Conservation (phyloP, 2,113 vertebrate genomes). For the Thinocorus orbignyianus region DNA sequence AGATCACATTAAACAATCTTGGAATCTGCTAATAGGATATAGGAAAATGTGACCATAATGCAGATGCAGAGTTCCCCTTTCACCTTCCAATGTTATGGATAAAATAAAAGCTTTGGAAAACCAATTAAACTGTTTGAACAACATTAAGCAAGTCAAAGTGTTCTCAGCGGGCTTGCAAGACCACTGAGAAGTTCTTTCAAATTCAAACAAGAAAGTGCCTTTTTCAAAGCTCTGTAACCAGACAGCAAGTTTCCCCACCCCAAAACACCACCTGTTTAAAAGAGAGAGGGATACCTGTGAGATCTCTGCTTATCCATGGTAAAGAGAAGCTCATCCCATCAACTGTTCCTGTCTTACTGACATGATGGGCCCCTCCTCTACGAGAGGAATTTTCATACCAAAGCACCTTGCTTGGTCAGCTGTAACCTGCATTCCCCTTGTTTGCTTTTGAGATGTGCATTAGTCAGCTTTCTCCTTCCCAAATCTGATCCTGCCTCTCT, state of each 20-base stretch:
- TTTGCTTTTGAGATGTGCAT: slow-evolving; percentile 35
- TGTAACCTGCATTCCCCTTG: slow-evolving; percentile 2
- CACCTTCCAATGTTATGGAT: slow-evolving; percentile 58
- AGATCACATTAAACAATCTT: slow-evolving; percentile 77
- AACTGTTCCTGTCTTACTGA: not conserved
- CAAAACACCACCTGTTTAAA: slow-evolving; percentile 20
- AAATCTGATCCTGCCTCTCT: slow-evolving; percentile 47
- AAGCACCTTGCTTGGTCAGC: slow-evolving; percentile 17
- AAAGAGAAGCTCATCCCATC: slow-evolving; percentile 12
- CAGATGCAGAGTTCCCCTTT: slow-evolving; percentile 69
- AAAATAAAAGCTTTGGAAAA: slow-evolving; percentile 63
- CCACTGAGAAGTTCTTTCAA: not conserved
- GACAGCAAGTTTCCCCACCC: not conserved
- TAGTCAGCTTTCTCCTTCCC: slow-evolving; percentile 57
- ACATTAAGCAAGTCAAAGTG: not conserved
- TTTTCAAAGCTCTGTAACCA: not conserved
- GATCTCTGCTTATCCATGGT: not conserved
- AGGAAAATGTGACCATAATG: slow-evolving; percentile 78
- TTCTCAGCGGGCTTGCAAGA: slow-evolving; percentile 1
- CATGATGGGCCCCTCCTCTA: not conserved
- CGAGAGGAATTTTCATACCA: not conserved
- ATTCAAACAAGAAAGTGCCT: not conserved
- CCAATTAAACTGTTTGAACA: slow-evolving; percentile 59
- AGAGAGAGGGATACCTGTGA: not conserved
- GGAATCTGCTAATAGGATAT: slow-evolving; percentile 79